These are phyloP conservation scores for Mya arenaria DNA, from an alignment of 1,140 invertebrate genomes.

Conservation along the genomic window DNA sequence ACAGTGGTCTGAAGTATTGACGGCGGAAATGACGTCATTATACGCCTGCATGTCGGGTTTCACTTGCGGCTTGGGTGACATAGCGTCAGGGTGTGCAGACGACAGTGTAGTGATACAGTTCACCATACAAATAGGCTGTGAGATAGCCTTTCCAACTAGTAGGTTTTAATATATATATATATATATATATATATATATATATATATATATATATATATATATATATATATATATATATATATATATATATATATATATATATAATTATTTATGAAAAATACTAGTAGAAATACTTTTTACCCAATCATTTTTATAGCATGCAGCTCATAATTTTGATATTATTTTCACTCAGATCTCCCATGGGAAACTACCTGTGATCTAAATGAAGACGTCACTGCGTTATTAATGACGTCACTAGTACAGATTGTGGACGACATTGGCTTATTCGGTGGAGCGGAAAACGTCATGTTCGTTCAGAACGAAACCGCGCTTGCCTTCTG, in stretches of 20 bases:
- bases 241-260: too few species aligned
- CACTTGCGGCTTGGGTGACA: neutral
- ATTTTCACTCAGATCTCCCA: neutral
- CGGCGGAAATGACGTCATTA: slow-evolving; percentile 6
- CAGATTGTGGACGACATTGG: neutral
- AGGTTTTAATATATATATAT: neutral
- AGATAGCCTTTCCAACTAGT: slow-evolving; percentile 7
- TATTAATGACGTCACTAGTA: neutral
- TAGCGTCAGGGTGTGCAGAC: neutral
- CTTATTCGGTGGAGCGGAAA: neutral
- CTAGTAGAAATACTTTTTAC: too few species aligned
- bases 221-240: too few species aligned
- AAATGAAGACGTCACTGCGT: neutral
- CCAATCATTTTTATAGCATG: too few species aligned
- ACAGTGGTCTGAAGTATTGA: neutral
- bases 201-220: too few species aligned
- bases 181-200: too few species aligned
- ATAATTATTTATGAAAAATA: too few species aligned
- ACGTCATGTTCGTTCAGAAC: neutral
- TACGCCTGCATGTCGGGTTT: slow-evolving; percentile 24
- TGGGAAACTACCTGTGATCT: slow-evolving; percentile 26
- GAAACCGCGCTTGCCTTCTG: neutral
- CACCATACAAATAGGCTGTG: neutral
- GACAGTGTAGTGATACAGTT: neutral
- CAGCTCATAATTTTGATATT: neutral